Evolutionary conservation across 2,113 vertebrate species (phyloP), one percentile per base, ranked within the genome.

Genomic region (Oreochromis aureus): DNA sequence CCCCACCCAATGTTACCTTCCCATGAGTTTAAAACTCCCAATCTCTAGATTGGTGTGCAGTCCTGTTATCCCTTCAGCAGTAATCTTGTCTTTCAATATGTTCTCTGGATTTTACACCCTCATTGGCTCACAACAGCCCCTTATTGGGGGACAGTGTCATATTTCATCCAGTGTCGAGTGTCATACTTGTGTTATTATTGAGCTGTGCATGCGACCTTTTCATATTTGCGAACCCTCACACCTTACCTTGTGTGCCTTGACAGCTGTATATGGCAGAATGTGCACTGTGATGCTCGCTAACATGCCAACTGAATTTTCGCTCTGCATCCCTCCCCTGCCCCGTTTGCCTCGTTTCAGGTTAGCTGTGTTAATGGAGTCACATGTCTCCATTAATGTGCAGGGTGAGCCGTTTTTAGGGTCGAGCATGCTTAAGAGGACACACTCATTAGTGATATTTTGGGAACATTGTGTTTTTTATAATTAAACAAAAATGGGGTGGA

Each of bases 361-460:
- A 5, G 46, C 89, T 5, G 84, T 61, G 88, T 78, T 92, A 93
- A 95, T 91, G 86, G 88, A 93, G 89, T 93, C 92, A 93, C 91
- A 87, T 89, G 89, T 89, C 88, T 89, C 83, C 71, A 44, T 81
- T 93, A 89, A 87, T 24, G 90, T 83, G 89, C 88, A 24, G 88
- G 32, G 66, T 89, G 92, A 87, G 76, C 55, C 16, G 10, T 92
- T 66, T 44, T 58, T 53, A 83, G 53, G 82, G 66, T 82, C 58
- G 34, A 86, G 69, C 84, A 16, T 55, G 84, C 89, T 91, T 66
- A 92, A 63, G 83, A 91, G 89, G 87, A 86, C 87, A 81, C 58
- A 84, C 79, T 86, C 84, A 90, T 92, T 90, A 86, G 87, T 91
- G 80, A 83, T 88, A 85, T 93, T 93, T 90, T 86, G 46, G 90